These are phyloP conservation scores for Ovis canadensis DNA, from an alignment of 2,113 vertebrate genomes.

Conservation along the genomic window DNA sequence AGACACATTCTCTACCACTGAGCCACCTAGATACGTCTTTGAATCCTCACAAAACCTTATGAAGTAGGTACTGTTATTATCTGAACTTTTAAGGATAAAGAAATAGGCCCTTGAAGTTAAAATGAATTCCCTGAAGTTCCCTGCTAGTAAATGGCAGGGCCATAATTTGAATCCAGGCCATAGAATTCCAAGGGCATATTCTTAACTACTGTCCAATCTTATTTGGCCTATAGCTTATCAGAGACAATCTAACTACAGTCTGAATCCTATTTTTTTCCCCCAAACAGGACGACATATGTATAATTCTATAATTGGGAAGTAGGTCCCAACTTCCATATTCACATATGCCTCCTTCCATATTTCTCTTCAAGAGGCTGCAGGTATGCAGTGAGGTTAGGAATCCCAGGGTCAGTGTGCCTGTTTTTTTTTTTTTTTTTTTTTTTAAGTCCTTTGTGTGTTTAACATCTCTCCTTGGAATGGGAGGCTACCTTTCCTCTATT, in stretches of 20 bases:
- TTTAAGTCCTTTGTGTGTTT: neutral
- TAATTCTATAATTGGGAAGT: neutral
- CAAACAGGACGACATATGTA: neutral
- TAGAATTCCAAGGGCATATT: neutral
- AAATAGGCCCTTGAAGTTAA: neutral
- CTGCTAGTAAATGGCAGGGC: neutral
- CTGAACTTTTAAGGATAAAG: neutral
- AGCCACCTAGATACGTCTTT: neutral
- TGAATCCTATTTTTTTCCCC: rapidly evolving
- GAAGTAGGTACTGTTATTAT: neutral
- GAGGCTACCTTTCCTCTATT: neutral
- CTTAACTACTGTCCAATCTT: neutral
- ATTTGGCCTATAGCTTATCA: neutral
- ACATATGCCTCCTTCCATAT: neutral
- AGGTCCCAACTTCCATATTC: neutral
- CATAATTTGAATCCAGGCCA: neutral
- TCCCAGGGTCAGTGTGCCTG: neutral
- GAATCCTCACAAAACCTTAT: neutral
- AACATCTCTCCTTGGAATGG: neutral
- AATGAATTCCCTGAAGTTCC: neutral
- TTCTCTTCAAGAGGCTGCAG: neutral
- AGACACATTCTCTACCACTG: neutral
- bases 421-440: neutral
- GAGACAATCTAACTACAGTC: neutral
- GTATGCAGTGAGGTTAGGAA: too few species aligned